phyloP scores from a whole-genome alignment of 1,140 invertebrate species.

The Dreissena rostriformis region DNA sequence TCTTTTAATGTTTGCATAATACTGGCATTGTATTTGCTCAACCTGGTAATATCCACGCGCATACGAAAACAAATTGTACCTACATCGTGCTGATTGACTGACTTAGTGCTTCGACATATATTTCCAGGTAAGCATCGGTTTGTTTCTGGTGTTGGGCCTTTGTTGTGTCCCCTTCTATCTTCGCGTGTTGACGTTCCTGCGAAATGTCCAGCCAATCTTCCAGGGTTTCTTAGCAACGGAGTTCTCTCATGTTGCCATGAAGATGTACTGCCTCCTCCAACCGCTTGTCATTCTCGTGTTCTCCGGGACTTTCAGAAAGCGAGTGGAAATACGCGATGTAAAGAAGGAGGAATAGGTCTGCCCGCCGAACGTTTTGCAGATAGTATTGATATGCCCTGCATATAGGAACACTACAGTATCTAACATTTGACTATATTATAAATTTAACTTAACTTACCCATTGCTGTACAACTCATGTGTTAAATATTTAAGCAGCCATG shows the following conservation, averaged over 20 bases:
- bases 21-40: no score
- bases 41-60: no score
- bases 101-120: neutral
- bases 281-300: neutral
- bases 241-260: constrained; percentile 3
- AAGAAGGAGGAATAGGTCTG: neutral
- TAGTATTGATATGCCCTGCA: neutral
- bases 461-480: no score
- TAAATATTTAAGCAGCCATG: no score
- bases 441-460: no score
- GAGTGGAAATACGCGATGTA: neutral
- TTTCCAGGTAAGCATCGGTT: constrained; percentile 1
- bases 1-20: no score
- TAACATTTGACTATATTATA: no score
- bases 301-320: neutral
- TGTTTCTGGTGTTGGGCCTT: neutral
- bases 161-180: constrained; percentile 1
- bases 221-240: constrained; percentile 16
- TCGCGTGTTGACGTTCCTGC: neutral
- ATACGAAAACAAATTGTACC: no score
- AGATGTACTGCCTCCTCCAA: constrained; percentile 1
- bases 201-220: constrained; percentile 19
- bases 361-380: neutral
- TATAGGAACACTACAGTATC: no score
- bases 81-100: no score